Percentiles rank a stretch among this genome's conserved stretches.
These are phyloP conservation scores for Ormyrus pomaceus DNA, from an alignment of 2,888 invertebrate species.

Conservation along the genomic window DNA sequence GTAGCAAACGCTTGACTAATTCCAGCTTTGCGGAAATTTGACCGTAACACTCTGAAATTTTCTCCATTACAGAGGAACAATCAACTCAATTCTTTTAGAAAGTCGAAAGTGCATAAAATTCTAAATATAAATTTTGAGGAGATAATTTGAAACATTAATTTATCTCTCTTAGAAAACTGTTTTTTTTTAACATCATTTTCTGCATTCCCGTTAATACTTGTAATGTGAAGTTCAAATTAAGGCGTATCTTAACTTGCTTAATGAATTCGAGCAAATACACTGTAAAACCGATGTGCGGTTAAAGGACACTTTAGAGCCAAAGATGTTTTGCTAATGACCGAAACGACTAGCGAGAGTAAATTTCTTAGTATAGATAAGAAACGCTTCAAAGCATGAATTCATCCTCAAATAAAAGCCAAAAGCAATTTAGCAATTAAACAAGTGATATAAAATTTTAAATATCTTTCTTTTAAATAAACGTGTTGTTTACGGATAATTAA, in stretches of 20 bases:
- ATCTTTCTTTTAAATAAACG: too few relatives aligned
- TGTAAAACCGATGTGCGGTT: too few relatives aligned
- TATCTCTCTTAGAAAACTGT: conserved; percentile 1
- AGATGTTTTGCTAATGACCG: too few relatives aligned
- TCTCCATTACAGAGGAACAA: conserved; percentile 1
- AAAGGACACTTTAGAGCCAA: too few relatives aligned
- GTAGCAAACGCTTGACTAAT: conserved; percentile 32
- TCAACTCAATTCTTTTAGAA: conserved; percentile 31
- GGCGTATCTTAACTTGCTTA: conserved; percentile 36
- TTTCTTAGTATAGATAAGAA: too few relatives aligned
- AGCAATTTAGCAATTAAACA: too few relatives aligned
- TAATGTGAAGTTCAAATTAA: conserved; percentile 37
- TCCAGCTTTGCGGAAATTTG: background rate
- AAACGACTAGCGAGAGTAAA: too few relatives aligned
- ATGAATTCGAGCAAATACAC: background rate
- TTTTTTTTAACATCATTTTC: conserved; percentile 15
- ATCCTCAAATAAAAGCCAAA: too few relatives aligned
- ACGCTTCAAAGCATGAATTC: too few relatives aligned
- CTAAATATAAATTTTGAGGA: background rate
- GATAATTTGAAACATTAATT: background rate
- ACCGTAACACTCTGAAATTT: background rate
- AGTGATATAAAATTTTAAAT: too few relatives aligned
- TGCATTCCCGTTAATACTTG: conserved; percentile 11
- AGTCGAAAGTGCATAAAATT: conserved; percentile 17
- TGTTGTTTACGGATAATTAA: too few relatives aligned